phyloP scores from a whole-genome alignment of 2,113 vertebrate genomes.

The Sylvietta virens region DNA sequence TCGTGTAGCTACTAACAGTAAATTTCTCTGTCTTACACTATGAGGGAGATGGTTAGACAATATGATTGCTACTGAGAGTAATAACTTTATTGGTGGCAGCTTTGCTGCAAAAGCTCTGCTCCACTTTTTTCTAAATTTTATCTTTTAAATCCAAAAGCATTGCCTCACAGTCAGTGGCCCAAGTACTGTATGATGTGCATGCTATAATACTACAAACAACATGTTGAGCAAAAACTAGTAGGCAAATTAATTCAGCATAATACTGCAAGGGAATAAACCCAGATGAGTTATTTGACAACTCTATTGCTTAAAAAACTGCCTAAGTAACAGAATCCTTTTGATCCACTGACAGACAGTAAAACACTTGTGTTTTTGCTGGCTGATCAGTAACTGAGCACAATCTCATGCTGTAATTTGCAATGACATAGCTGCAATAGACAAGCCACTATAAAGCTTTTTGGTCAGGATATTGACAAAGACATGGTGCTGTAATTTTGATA shows the following conservation, averaged over 20 bases:
- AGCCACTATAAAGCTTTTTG: background rate
- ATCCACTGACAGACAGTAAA: background rate
- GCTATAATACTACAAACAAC: background rate
- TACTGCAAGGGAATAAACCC: background rate
- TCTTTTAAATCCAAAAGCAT: background rate
- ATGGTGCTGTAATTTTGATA: background rate
- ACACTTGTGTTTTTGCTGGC: background rate
- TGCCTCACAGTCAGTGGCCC: background rate
- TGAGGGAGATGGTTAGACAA: background rate
- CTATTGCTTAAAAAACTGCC: background rate
- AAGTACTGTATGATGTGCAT: background rate
- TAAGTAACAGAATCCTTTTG: slow-evolving; percentile 18
- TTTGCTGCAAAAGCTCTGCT: background rate
- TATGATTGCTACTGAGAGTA: background rate
- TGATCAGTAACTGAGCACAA: background rate
- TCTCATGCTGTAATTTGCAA: background rate
- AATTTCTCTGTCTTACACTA: background rate
- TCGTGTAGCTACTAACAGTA: background rate
- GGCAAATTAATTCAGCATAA: background rate
- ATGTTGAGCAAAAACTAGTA: background rate
- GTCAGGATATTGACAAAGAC: background rate
- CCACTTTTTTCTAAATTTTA: background rate
- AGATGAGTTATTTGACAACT: background rate
- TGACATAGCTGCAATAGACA: background rate
- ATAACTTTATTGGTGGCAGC: background rate